Percentiles rank a stretch among this genome's conserved stretches.
These are phyloP conservation scores for Chromobotia macracanthus DNA, from an alignment of 2,797 vertebrate genomes.

Conservation along the genomic window DNA sequence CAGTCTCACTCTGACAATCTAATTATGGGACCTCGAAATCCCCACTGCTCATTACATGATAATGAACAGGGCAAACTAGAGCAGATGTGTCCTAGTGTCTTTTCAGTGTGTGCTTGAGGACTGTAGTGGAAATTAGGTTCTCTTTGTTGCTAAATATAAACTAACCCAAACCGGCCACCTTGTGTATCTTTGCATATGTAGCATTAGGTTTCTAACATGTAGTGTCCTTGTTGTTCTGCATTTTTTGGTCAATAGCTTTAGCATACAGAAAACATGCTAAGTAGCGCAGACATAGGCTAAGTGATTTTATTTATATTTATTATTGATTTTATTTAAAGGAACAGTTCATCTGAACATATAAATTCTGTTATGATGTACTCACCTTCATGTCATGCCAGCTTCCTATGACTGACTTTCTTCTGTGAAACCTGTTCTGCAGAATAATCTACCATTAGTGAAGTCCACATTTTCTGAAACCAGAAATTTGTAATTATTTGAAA, in stretches of 20 bases:
- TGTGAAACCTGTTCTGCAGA: not conserved
- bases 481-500: too few species aligned
- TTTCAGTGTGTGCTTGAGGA: slow-evolving; percentile 52
- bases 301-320: too few species aligned
- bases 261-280: not conserved
- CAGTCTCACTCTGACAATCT: slow-evolving; percentile 75
- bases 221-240: not conserved
- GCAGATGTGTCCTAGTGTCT: slow-evolving; percentile 64
- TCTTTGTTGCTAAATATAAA: slow-evolving; percentile 44
- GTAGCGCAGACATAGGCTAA: not conserved
- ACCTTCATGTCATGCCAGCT: not conserved
- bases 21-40: slow-evolving; percentile 64
- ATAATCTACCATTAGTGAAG: too few species aligned
- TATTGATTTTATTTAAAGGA: slow-evolving; percentile 11
- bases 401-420: not conserved
- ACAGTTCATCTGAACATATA: not conserved
- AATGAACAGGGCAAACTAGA: slow-evolving; percentile 65
- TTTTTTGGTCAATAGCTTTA: not conserved
- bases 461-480: too few species aligned
- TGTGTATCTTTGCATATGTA: not conserved
- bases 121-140: slow-evolving; percentile 60
- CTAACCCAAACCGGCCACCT: not conserved
- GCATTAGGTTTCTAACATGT: not conserved
- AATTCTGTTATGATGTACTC: not conserved
- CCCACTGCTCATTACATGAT: slow-evolving; percentile 69